Percentiles rank a stretch among this genome's conserved stretches.
These are phyloP conservation scores for Rhopilema esculentum DNA, from an alignment of 30 jellyfish, hydroid and myxozoan species.

Conservation along the genomic window DNA sequence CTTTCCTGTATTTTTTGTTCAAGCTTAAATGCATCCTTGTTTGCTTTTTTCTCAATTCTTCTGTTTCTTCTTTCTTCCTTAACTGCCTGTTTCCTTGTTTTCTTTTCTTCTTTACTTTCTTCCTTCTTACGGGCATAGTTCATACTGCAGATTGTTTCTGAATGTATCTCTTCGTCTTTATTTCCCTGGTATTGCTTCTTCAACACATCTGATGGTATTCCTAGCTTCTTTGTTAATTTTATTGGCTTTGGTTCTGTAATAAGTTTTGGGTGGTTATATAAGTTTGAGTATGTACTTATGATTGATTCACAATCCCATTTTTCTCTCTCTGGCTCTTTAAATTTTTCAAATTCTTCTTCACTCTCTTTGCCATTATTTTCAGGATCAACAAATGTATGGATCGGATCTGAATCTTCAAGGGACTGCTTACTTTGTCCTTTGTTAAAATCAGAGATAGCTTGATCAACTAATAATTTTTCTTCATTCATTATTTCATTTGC, in stretches of 20 bases:
- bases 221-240: constrained; percentile 64
- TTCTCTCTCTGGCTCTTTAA: constrained; percentile 60
- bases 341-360: constrained; percentile 59
- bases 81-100: constrained; percentile 70
- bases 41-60: constrained; percentile 88
- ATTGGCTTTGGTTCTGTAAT: constrained; percentile 77
- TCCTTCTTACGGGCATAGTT: not conserved
- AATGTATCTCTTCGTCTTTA: not conserved
- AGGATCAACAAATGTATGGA: not conserved
- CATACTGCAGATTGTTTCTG: not conserved
- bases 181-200: constrained; percentile 43
- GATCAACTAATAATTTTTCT: constrained; percentile 57
- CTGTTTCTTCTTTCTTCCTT: constrained; percentile 81
- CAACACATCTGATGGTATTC: constrained; percentile 89
- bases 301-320: constrained; percentile 97
- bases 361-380: constrained; percentile 60
- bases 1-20: constrained; percentile 85
- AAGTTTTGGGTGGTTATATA: constrained; percentile 88
- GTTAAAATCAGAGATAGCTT: constrained; percentile 74
- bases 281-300: constrained; percentile 87
- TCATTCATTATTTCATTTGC: constrained; percentile 15
- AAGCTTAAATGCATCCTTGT: constrained; percentile 75
- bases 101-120: constrained; percentile 78
- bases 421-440: constrained; percentile 17
- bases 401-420: constrained; percentile 16